Conservation (phyloP, 2,888 invertebrate genomes). For the Colletes collaris region DNA sequence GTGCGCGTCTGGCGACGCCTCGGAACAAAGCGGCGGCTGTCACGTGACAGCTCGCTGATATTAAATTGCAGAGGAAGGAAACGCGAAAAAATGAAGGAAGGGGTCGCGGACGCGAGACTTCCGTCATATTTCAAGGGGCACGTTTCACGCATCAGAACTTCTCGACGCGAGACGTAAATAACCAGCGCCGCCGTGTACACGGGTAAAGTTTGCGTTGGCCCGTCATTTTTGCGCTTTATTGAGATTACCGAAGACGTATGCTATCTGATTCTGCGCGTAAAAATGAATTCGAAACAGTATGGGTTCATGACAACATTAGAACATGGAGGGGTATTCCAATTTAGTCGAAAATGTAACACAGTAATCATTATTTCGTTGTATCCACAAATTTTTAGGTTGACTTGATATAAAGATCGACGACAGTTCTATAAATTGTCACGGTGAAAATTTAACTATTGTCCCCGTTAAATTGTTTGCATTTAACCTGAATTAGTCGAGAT, state of each 20-base stretch:
- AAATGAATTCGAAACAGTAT: too few species aligned
- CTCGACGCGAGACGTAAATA: conserved; percentile 65
- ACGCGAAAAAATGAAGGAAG: conserved; percentile 33
- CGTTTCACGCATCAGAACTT: conserved; percentile 71
- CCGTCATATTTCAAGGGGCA: conserved; percentile 66
- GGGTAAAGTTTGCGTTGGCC: conserved; percentile 18
- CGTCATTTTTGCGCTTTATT: conserved; percentile 13
- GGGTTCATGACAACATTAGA: too few species aligned
- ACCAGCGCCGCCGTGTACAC: conserved; percentile 32
- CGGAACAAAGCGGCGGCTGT: conserved; percentile 45
- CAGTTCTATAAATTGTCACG: too few species aligned
- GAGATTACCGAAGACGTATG: too few species aligned
- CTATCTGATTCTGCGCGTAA: too few species aligned
- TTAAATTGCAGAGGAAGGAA: conserved; percentile 60
- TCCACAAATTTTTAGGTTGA: too few species aligned
- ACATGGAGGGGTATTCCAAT: too few species aligned
- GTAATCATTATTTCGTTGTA: too few species aligned
- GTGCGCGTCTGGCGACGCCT: conserved; percentile 36
- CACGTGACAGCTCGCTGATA: conserved; percentile 54
- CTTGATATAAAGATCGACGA: too few species aligned
- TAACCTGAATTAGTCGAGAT: not conserved
- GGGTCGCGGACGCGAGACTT: conserved; percentile 39
- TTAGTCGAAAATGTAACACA: too few species aligned
- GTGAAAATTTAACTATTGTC: too few species aligned
- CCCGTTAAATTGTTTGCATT: not conserved